Conservation (phyloP, 1,140 invertebrate genomes). For the Drosophila tropicalis region DNA sequence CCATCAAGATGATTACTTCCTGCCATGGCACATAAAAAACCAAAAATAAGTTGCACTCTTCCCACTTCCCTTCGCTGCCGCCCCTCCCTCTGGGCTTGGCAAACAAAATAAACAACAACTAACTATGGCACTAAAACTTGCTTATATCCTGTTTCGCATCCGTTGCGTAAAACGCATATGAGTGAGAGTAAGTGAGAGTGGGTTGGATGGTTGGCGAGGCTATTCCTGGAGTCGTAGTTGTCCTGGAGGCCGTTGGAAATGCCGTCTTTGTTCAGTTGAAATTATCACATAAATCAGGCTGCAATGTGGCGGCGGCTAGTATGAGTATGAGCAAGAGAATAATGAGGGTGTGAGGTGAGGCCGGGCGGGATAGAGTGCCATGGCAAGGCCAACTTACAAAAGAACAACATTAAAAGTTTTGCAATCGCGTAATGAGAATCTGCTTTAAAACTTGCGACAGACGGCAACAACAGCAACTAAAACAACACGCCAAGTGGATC, state of each 20-base stretch:
- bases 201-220: background rate
- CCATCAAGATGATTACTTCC: constrained; percentile 81
- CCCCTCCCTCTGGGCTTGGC: background rate
- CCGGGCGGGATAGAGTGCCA: constrained; percentile 15
- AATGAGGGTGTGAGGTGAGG: background rate
- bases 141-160: constrained; percentile 77
- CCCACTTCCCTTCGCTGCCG: background rate
- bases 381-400: constrained; percentile 73
- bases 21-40: constrained; percentile 75
- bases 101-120: constrained; percentile 67
- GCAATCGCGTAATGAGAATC: constrained; percentile 82
- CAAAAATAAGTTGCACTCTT: constrained; percentile 68
- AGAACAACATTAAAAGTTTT: constrained; percentile 82
- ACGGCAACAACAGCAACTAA: constrained; percentile 42
- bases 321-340: background rate
- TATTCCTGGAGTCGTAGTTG: constrained; percentile 13
- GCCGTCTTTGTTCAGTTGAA: constrained; percentile 53
- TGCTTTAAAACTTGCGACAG: constrained; percentile 82
- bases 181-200: constrained; percentile 32
- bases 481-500: constrained; percentile 20
- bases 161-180: constrained; percentile 71
- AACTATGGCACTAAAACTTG: constrained; percentile 80
- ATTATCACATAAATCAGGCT: constrained; percentile 80
- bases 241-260: constrained; percentile 18
- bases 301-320: background rate